phyloP scores from a whole-genome alignment of 23 tunicate species.

The Corella eumyota region DNA sequence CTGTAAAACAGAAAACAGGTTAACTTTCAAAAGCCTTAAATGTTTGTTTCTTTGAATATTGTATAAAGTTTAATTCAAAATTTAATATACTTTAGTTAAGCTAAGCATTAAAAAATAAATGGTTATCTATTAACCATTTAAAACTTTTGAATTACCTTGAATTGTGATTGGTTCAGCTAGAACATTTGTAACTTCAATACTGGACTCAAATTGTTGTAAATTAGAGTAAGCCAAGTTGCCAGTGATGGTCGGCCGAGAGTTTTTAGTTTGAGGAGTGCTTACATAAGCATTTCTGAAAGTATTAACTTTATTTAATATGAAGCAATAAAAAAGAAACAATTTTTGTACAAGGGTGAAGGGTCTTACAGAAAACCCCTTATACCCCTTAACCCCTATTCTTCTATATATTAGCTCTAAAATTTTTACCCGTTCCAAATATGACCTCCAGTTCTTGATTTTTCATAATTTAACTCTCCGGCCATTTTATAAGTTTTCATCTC shows the following conservation, averaged over 20 bases:
- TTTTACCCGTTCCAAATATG: slow-evolving; percentile 16
- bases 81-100: too few species aligned
- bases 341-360: too few species aligned
- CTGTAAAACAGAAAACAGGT: slow-evolving; percentile 2
- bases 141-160: slow-evolving; percentile 1
- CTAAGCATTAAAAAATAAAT: too few species aligned
- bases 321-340: too few species aligned
- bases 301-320: too few species aligned
- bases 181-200: slow-evolving; percentile 7
- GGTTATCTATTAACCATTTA: too few species aligned
- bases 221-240: slow-evolving; percentile 1
- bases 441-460: slow-evolving; percentile 7
- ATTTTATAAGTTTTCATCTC: slow-evolving; percentile 3
- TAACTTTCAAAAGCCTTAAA: too few species aligned
- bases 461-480: background rate
- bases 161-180: background rate
- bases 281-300: slow-evolving; percentile 2
- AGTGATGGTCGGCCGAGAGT: slow-evolving; percentile 3
- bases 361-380: too few species aligned
- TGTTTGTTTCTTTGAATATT: too few species aligned
- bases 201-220: slow-evolving; percentile 1
- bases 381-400: too few species aligned
- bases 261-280: background rate
- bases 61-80: too few species aligned
- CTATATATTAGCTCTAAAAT: too few species aligned